Base-by-base conservation (phyloP, 30 jellyfish, hydroid and myxozoan genomes). In the Turritopsis rubra region DNA sequence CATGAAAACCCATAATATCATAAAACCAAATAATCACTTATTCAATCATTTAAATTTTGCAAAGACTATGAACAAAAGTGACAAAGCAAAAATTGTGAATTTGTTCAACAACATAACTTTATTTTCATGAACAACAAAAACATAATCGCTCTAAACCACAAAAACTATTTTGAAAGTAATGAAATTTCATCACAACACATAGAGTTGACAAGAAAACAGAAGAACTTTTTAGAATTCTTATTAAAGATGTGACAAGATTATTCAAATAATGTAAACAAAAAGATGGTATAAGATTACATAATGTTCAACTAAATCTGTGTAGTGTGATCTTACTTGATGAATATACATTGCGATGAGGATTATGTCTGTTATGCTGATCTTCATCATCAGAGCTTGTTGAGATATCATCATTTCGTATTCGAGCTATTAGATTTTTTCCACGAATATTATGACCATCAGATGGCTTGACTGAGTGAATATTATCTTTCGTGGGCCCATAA, bases 341-440 rank as follows among this genome's bases (percentile, higher is more conserved):
- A 41, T 41, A 41, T 5, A 41, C 60, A 41, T 41, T 41, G 5
- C 60, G 60, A 41, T 41, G 60, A 13, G 5, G 9, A 5, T 41
- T 41, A 3, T 5, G 60, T 41, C 60, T 13, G 13, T 41, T 41
- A 13, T 41, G 13, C 60, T 68, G 31, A 54, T 88, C 85, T 7
- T 71, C 89, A 31, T 88, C 96, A 22, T 80, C 95, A 52, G 81
- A 90, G 29, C 54, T 88, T 29, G 88, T 28, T 18, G 95, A 73
- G 8, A 92, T 53, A 19, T 75, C 86, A 29, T 89, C 88, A 54
- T 87, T 66, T 13, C 79, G 88, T 70, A 93, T 93, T 41, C 98
- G 76, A 21, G 98, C 86, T 16, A 93, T 93, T 19, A 93, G 52
- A 66, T 87, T 88, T 85, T 89, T 77, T 52, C 98, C 98, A 66